Conservation (phyloP, 1,140 invertebrate species). For the Drosophila nannoptera region DNA sequence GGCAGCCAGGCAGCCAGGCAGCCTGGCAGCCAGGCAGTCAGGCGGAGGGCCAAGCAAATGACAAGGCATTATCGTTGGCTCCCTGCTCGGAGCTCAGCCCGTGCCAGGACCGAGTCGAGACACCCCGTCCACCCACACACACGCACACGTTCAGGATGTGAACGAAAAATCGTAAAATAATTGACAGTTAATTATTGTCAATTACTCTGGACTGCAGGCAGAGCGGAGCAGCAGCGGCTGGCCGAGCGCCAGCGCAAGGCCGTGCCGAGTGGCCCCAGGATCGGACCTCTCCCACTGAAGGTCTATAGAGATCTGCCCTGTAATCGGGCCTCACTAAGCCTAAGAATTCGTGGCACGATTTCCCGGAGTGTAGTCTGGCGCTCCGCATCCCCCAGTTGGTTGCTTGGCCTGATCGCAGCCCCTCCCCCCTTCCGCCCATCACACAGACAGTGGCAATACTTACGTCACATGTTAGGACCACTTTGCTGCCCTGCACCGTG, state of each 20-base stretch:
- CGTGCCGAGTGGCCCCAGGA: conserved; percentile 1
- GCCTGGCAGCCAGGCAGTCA: background rate
- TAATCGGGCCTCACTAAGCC: no score
- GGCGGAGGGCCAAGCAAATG: conserved; percentile 28
- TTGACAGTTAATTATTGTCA: conserved; percentile 74
- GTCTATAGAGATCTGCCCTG: no score
- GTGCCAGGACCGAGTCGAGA: conserved; percentile 6
- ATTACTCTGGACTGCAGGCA: conserved; percentile 48
- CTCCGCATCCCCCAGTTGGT: no score
- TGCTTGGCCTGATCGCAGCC: background rate
- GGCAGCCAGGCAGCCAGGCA: background rate
- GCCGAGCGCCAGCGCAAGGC: background rate
- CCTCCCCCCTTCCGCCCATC: background rate
- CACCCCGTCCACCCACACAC: background rate
- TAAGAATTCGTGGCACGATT: no score
- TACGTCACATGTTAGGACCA: conserved; percentile 86
- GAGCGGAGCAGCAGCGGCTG: background rate
- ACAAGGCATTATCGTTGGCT: conserved; percentile 48
- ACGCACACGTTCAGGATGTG: conserved; percentile 16
- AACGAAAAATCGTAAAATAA: conserved; percentile 70
- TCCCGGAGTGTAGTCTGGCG: no score
- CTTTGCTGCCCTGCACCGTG: conserved; percentile 87
- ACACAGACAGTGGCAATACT: conserved; percentile 47
- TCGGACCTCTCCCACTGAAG: no score
- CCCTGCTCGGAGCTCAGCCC: conserved; percentile 28